phyloP scores from a whole-genome alignment of 2,113 vertebrate genomes.

The Sitta europaea region DNA sequence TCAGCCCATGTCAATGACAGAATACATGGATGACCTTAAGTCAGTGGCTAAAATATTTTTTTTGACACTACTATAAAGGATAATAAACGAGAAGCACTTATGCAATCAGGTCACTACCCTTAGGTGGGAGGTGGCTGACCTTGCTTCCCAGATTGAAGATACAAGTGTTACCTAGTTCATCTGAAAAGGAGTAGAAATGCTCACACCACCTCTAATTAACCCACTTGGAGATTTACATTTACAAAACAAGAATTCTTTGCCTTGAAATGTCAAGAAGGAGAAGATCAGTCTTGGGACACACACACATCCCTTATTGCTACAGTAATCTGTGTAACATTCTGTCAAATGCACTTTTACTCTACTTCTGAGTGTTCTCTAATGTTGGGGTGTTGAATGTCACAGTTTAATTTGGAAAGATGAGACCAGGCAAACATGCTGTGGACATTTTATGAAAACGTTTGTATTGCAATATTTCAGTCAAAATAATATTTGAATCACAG shows the following conservation, averaged over 20 bases:
- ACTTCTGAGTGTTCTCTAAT: background rate
- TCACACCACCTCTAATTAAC: background rate
- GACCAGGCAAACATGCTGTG: background rate
- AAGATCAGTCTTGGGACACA: background rate
- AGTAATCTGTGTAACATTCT: background rate
- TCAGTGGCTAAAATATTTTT: background rate
- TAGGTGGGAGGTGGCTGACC: background rate
- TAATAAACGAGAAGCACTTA: background rate
- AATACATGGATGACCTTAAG: background rate
- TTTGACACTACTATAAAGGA: background rate
- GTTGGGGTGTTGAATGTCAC: fast-evolving
- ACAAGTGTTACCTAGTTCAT: background rate
- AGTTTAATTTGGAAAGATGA: background rate
- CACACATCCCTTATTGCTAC: background rate
- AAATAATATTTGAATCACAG: background rate
- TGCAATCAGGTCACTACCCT: background rate
- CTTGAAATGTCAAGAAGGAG: background rate
- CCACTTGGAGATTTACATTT: background rate
- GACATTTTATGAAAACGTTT: background rate
- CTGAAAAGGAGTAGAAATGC: background rate
- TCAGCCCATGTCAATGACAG: fast-evolving
- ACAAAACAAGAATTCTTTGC: background rate
- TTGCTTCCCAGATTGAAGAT: background rate
- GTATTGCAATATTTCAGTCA: background rate
- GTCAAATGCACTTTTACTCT: background rate